Conservation (phyloP, 2,888 invertebrate species). For the Ellobium chinense region DNA sequence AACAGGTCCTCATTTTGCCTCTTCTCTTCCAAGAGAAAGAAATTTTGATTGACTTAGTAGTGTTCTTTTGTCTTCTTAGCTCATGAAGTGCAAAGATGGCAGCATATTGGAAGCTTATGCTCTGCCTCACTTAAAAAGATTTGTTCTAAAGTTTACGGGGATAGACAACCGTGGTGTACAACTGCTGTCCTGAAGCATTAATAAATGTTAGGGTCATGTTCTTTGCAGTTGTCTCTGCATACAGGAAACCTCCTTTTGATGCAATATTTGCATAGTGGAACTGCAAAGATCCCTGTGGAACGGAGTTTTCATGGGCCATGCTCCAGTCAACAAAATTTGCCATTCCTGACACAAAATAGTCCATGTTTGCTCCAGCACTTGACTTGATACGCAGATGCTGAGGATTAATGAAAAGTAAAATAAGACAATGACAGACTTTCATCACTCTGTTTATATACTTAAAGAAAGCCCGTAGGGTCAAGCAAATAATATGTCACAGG, state of each 20-base stretch:
- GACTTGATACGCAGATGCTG: slow-evolving; percentile 68
- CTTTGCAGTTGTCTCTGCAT: slow-evolving; percentile 63
- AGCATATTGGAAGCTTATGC: too few species aligned
- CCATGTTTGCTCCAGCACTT: slow-evolving; percentile 64
- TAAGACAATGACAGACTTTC: too few species aligned
- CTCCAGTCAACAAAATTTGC: slow-evolving; percentile 78
- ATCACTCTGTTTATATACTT: too few species aligned
- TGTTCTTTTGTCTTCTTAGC: too few species aligned
- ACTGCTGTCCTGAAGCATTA: slow-evolving; percentile 59
- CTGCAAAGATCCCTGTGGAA: slow-evolving; percentile 70
- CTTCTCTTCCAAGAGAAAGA: background rate
- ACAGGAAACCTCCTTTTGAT: slow-evolving; percentile 76
- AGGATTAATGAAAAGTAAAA: background rate
- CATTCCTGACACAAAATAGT: slow-evolving; percentile 79
- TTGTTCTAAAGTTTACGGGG: slow-evolving; percentile 58
- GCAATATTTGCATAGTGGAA: slow-evolving; percentile 77
- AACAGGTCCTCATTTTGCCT: background rate
- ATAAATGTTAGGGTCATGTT: slow-evolving; percentile 73
- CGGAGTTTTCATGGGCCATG: slow-evolving; percentile 67
- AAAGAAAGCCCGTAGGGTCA: too few species aligned
- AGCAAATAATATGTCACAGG: too few species aligned
- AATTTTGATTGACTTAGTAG: too few species aligned
- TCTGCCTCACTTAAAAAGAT: too few species aligned
- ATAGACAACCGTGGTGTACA: slow-evolving; percentile 63
- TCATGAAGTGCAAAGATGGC: too few species aligned